Evolutionary conservation across 2,888 invertebrate genomes (phyloP).

Genomic region (Caenorhabditis afra): DNA sequence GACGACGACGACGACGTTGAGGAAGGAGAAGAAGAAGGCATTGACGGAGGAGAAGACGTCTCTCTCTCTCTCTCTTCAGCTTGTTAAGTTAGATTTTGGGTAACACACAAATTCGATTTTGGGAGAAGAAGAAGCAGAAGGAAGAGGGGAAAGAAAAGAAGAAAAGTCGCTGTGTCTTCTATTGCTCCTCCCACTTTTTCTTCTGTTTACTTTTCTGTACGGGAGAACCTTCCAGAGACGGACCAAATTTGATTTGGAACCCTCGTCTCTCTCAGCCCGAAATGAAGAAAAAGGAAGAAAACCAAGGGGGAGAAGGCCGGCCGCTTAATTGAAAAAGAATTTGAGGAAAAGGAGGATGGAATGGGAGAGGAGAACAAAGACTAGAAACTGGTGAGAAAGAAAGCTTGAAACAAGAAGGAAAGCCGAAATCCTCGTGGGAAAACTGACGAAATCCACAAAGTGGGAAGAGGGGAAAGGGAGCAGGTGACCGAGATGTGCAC

Average conservation of each 20-base stretch:
- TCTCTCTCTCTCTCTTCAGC: conserved; percentile 28
- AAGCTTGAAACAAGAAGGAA: conserved; percentile 21
- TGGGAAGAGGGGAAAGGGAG: not conserved
- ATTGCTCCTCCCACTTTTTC: not conserved
- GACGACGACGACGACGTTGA: too few species aligned
- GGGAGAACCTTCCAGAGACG: not conserved
- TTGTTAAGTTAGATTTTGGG: conserved; percentile 60
- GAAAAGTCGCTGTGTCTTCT: not conserved
- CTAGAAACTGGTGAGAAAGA: not conserved
- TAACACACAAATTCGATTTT: conserved; percentile 57
- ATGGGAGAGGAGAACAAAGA: conserved; percentile 2
- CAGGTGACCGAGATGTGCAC: conserved; percentile 13
- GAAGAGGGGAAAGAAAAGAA: not conserved
- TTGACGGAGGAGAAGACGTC: conserved; percentile 1
- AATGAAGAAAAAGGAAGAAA: not conserved
- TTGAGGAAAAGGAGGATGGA: not conserved
- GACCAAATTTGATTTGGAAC: conserved; percentile 20
- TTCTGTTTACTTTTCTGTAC: conserved; percentile 35
- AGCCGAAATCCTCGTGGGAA: conserved; percentile 49
- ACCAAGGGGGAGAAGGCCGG: not conserved
- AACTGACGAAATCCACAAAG: conserved; percentile 1
- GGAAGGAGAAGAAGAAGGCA: too few species aligned
- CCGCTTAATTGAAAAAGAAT: conserved; percentile 6
- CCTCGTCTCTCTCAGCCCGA: not conserved
- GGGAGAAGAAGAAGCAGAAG: conserved; percentile 17